Evolutionary conservation across 2,888 invertebrate genomes (phyloP).

Genomic region (Orchestes rusci): DNA sequence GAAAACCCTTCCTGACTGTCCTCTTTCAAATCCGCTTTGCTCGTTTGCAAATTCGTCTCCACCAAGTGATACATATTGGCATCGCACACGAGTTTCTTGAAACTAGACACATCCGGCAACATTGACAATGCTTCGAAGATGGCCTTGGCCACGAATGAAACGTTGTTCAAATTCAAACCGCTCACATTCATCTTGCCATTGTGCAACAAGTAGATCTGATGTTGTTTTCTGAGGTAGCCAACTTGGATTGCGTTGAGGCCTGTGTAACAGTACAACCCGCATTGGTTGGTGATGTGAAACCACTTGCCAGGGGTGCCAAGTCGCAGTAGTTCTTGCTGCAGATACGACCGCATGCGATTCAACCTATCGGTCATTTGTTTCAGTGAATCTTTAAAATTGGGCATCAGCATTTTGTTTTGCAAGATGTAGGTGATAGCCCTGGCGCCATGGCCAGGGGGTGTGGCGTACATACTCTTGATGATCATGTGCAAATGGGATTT

Average conservation of each 20-base stretch:
- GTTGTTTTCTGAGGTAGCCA: conserved; percentile 50
- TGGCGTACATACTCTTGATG: conserved; percentile 58
- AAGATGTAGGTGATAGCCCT: conserved; percentile 52
- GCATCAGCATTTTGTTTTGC: conserved; percentile 46
- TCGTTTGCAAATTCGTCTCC: too few relatives aligned
- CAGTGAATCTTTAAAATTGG: conserved; percentile 43
- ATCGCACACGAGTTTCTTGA: too few relatives aligned
- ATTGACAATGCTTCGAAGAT: conserved; percentile 48
- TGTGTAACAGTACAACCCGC: conserved; percentile 66
- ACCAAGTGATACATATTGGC: too few relatives aligned
- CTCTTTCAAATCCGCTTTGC: too few relatives aligned
- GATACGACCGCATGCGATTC: conserved; percentile 47
- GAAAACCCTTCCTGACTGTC: too few relatives aligned
- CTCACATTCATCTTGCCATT: conserved; percentile 63
- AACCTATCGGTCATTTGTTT: conserved; percentile 15
- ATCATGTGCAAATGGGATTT: conserved; percentile 58
- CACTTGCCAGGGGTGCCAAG: conserved; percentile 54
- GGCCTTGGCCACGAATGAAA: conserved; percentile 55
- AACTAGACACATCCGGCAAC: too few relatives aligned
- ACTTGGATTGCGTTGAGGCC: conserved; percentile 49
- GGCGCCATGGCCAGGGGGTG: conserved; percentile 60
- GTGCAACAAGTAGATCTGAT: conserved; percentile 56
- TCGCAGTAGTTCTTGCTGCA: conserved; percentile 49
- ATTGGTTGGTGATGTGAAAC: conserved; percentile 61
- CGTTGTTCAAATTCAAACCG: conserved; percentile 56